These are phyloP conservation scores for Mola mola DNA, from an alignment of 2,113 vertebrate genomes.

Conservation along the genomic window DNA sequence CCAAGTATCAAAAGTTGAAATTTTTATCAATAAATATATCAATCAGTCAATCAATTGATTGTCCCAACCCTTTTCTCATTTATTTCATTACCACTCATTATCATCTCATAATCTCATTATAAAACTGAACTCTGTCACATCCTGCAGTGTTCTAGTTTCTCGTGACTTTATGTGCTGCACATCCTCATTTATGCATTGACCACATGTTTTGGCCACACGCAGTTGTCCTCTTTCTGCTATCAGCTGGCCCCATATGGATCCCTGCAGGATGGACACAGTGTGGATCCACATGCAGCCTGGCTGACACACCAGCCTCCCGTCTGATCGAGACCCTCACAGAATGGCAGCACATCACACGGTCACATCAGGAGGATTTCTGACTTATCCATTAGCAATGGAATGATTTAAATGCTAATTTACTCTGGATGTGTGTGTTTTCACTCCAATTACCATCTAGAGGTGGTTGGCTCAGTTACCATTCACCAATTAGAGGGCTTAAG, in stretches of 20 bases:
- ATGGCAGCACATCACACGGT: slow-evolving; percentile 70
- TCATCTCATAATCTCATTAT: too few species aligned
- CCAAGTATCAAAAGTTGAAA: too few species aligned
- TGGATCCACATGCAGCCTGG: slow-evolving; percentile 50
- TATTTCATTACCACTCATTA: too few species aligned
- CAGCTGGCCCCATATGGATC: slow-evolving; percentile 51
- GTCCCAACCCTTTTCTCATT: too few species aligned
- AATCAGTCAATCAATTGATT: too few species aligned
- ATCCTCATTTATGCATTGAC: slow-evolving; percentile 60
- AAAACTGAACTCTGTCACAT: too few species aligned
- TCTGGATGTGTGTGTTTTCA: slow-evolving; percentile 41
- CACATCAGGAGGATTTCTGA: slow-evolving; percentile 65
- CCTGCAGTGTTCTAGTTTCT: too few species aligned
- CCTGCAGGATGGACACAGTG: slow-evolving; percentile 69
- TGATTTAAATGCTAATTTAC: slow-evolving; percentile 70
- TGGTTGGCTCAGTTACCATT: slow-evolving; percentile 18
- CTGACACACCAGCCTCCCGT: slow-evolving; percentile 33
- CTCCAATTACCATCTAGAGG: slow-evolving; percentile 35
- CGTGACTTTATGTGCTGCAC: slow-evolving; percentile 3
- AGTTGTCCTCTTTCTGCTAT: slow-evolving; percentile 58
- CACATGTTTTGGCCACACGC: slow-evolving; percentile 69
- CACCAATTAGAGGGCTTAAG: slow-evolving; percentile 17
- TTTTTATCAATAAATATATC: too few species aligned
- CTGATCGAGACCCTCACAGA: slow-evolving; percentile 47
- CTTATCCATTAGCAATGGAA: slow-evolving; percentile 60